Percentiles rank a stretch among this genome's conserved stretches.
Conservation (phyloP, 2,888 invertebrate genomes). For the Neoaliturus tenellus region DNA sequence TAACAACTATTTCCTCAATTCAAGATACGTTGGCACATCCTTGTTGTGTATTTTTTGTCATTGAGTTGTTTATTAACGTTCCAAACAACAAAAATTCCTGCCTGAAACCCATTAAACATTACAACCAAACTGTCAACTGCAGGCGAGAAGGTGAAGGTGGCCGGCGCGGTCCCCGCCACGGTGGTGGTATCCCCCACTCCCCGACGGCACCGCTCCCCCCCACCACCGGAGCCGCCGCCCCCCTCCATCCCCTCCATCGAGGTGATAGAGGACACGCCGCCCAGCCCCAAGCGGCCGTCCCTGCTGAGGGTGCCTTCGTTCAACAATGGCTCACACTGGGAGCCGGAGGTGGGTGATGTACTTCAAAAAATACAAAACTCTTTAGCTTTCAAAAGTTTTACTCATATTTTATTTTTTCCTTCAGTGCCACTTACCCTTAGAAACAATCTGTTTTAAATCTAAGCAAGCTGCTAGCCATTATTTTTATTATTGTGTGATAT, state of each 20-base stretch:
- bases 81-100: too few relatives aligned
- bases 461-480: too few relatives aligned
- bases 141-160: conserved; percentile 44
- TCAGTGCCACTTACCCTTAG: too few relatives aligned
- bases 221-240: background rate
- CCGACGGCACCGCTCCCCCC: background rate
- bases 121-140: background rate
- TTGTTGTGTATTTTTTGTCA: too few relatives aligned
- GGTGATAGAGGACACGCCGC: conserved; percentile 58
- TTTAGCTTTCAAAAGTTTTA: too few relatives aligned
- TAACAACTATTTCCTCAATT: too few relatives aligned
- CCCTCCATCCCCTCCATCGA: conserved; percentile 13
- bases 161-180: background rate
- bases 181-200: conserved; percentile 34
- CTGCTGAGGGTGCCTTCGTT: conserved; percentile 78
- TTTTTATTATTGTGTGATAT: too few relatives aligned
- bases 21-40: too few relatives aligned
- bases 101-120: background rate
- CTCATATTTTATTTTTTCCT: too few relatives aligned
- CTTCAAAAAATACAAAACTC: too few relatives aligned
- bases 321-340: conserved; percentile 73
- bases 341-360: conserved; percentile 45
- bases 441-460: too few relatives aligned
- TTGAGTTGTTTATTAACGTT: too few relatives aligned
- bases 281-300: conserved; percentile 74